These are phyloP conservation scores for Drosophila multiciliata DNA, from an alignment of 2,888 invertebrate species.

Conservation along the genomic window DNA sequence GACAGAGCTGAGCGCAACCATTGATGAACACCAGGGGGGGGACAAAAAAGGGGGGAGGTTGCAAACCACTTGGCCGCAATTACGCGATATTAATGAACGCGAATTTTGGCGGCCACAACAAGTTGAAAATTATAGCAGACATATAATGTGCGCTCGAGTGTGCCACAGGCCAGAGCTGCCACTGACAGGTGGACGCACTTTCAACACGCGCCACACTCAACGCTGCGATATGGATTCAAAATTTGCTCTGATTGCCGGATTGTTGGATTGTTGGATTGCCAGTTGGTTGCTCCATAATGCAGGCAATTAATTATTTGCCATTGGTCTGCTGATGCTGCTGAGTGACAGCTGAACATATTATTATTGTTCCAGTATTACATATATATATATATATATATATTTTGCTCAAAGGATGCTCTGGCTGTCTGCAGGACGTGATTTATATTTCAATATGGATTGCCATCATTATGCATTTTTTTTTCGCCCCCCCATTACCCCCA, in stretches of 20 bases:
- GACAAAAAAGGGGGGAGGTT: background rate
- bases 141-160: conserved; percentile 48
- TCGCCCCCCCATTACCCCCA: conserved; percentile 35
- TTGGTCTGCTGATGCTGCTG: conserved; percentile 55
- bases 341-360: conserved; percentile 72
- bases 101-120: conserved; percentile 74
- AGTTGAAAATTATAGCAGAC: conserved; percentile 72
- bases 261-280: background rate
- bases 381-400: conserved; percentile 9
- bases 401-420: conserved; percentile 21
- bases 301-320: conserved; percentile 74
- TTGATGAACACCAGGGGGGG: conserved; percentile 10
- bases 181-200: conserved; percentile 56
- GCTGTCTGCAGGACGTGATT: conserved; percentile 58
- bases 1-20: conserved; percentile 20
- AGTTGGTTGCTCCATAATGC: conserved; percentile 59
- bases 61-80: conserved; percentile 72
- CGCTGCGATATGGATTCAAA: background rate
- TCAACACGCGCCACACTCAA: conserved; percentile 28
- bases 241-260: background rate
- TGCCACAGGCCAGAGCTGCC: conserved; percentile 16
- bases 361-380: conserved; percentile 49
- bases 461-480: conserved; percentile 77
- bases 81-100: conserved; percentile 75
- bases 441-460: conserved; percentile 76